A percentile compares a stretch with the other conserved stretches of the same genome.
Conservation (phyloP, 2,113 vertebrate species). For the Gasterosteus aculeatus region DNA sequence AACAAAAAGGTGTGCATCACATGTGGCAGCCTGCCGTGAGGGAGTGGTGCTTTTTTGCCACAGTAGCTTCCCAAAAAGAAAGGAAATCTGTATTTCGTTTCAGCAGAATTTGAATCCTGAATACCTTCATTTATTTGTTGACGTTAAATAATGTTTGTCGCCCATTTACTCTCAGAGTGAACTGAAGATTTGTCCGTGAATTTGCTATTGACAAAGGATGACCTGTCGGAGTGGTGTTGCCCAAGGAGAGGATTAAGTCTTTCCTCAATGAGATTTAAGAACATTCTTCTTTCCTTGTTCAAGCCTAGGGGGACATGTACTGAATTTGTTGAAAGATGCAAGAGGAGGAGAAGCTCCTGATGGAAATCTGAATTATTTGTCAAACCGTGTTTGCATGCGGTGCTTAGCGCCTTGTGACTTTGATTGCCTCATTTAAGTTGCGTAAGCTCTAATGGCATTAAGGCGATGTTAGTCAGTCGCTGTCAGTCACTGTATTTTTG, state of each 20-base stretch:
- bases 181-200: conserved; percentile 22
- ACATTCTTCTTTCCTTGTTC: conserved; percentile 60
- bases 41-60: conserved; percentile 12
- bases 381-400: conserved; percentile 33
- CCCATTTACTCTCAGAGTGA: conserved; percentile 3
- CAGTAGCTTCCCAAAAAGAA: background rate
- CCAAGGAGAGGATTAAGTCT: conserved; percentile 66
- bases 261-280: conserved; percentile 65
- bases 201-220: conserved; percentile 48
- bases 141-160: background rate
- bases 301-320: conserved; percentile 59
- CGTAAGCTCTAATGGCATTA: conserved; percentile 11
- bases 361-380: conserved; percentile 46
- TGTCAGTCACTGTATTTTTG: conserved; percentile 1
- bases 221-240: conserved; percentile 67
- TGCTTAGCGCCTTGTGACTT: conserved; percentile 32
- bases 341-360: conserved; percentile 38
- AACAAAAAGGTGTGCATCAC: conserved; percentile 32
- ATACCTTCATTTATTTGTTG: background rate
- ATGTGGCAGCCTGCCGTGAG: conserved; percentile 40
- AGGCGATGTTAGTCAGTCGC: conserved; percentile 2
- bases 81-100: background rate
- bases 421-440: conserved; percentile 17
- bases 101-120: background rate
- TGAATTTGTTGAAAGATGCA: conserved; percentile 56